Percentiles rank a stretch among this genome's conserved stretches.
These are phyloP conservation scores for Lobophora halterata DNA, from an alignment of 2,888 invertebrate species.

Conservation along the genomic window DNA sequence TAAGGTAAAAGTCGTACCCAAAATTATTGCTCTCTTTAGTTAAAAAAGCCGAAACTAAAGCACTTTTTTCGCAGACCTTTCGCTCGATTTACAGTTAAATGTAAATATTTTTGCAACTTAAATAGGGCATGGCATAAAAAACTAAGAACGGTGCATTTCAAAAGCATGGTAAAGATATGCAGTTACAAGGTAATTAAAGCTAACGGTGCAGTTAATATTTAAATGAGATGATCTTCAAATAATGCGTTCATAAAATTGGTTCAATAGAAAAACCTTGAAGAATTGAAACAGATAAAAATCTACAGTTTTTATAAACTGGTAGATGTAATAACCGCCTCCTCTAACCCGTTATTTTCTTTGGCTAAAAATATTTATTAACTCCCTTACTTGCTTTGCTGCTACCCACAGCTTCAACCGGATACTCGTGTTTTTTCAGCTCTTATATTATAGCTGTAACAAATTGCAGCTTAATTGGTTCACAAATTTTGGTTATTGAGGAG, in stretches of 20 bases:
- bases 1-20: conserved; percentile 47
- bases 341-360: too few relatives aligned
- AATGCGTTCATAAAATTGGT: conserved; percentile 7
- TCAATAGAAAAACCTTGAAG: background rate
- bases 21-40: conserved; percentile 57
- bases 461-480: too few relatives aligned
- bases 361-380: too few relatives aligned
- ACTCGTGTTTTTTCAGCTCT: too few relatives aligned
- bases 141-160: conserved; percentile 44
- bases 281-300: conserved; percentile 2
- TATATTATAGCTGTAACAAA: too few relatives aligned
- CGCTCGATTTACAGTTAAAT: conserved; percentile 49
- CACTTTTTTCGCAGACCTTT: conserved; percentile 52
- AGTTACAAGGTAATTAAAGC: conserved; percentile 35
- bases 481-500: too few relatives aligned
- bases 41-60: conserved; percentile 70
- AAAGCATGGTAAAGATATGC: conserved; percentile 45
- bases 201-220: conserved; percentile 32
- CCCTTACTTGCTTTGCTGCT: too few relatives aligned
- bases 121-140: conserved; percentile 45
- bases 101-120: conserved; percentile 54
- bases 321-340: too few relatives aligned
- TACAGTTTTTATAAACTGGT: conserved; percentile 3
- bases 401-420: too few relatives aligned
- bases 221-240: conserved; percentile 12